Evolutionary conservation across 2,797 vertebrate genomes (phyloP).

Genomic region (Tapirus indicus): DNA sequence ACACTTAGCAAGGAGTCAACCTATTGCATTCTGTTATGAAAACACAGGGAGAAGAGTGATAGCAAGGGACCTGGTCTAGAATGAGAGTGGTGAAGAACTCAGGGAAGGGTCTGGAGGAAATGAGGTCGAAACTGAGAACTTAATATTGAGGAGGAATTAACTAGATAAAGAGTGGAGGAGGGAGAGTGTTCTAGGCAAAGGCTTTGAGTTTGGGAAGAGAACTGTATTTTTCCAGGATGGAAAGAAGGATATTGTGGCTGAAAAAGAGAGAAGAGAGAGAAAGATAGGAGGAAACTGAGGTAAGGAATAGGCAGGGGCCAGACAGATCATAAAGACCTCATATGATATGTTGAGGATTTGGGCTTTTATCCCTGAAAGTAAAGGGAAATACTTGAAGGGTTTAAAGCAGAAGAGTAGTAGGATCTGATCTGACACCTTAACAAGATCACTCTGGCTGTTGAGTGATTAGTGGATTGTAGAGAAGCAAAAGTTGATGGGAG

Average conservation of each 20-base stretch:
- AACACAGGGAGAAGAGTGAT: neutral
- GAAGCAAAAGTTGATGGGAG: neutral
- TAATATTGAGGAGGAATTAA: neutral
- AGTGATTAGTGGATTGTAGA: neutral
- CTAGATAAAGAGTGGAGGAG: neutral
- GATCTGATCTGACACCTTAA: neutral
- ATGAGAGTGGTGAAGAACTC: neutral
- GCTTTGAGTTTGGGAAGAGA: neutral
- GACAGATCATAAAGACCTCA: neutral
- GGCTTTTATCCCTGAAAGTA: neutral
- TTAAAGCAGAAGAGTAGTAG: neutral
- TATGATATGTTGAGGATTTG: neutral
- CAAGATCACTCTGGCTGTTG: neutral
- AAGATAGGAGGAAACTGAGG: neutral
- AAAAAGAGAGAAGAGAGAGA: neutral
- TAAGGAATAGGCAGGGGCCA: neutral
- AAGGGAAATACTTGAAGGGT: neutral
- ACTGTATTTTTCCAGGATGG: neutral
- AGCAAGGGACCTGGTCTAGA: neutral
- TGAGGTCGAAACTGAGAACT: neutral
- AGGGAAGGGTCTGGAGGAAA: neutral
- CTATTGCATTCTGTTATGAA: no score
- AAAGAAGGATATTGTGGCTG: neutral
- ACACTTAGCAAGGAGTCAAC: no score
- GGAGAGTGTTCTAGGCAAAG: neutral